These are phyloP conservation scores for Ochotona curzoniae DNA, from an alignment of 2,113 vertebrate genomes.

Conservation along the genomic window DNA sequence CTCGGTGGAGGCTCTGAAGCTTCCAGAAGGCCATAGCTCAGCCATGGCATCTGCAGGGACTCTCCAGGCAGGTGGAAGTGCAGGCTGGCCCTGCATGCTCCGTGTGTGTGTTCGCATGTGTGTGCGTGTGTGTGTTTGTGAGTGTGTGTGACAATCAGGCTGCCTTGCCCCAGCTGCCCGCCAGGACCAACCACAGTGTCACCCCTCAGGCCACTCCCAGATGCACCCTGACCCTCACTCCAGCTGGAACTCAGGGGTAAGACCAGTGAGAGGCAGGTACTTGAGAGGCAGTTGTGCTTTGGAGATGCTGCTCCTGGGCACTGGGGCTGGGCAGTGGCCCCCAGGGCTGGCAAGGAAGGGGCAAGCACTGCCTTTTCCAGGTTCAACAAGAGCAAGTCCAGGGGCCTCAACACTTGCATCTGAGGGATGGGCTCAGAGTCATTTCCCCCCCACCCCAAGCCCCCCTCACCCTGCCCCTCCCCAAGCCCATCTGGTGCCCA, in stretches of 20 bases:
- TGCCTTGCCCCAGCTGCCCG: background rate
- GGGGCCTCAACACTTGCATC: background rate
- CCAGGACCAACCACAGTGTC: accelerated
- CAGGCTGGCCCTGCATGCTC: background rate
- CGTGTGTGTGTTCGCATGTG: no score
- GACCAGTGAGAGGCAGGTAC: background rate
- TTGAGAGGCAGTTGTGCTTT: background rate
- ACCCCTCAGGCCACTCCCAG: background rate
- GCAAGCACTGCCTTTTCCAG: no score
- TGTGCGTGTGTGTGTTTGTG: background rate
- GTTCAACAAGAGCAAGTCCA: background rate
- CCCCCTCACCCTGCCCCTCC: background rate
- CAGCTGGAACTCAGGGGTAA: background rate
- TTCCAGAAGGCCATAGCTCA: no score
- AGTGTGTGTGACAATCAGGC: accelerated
- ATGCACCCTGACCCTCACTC: background rate
- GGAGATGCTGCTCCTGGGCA: background rate
- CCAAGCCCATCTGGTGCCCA: background rate
- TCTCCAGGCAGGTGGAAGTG: background rate
- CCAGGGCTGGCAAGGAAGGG: no score
- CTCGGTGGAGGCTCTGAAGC: no score
- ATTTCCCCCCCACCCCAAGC: no score
- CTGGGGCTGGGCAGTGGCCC: background rate
- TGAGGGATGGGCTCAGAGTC: background rate
- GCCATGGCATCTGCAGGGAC: no score